Evolutionary conservation across 2,113 vertebrate genomes (phyloP), one percentile per base, ranked within the genome.

Genomic region (Cynocephalus volans): DNA sequence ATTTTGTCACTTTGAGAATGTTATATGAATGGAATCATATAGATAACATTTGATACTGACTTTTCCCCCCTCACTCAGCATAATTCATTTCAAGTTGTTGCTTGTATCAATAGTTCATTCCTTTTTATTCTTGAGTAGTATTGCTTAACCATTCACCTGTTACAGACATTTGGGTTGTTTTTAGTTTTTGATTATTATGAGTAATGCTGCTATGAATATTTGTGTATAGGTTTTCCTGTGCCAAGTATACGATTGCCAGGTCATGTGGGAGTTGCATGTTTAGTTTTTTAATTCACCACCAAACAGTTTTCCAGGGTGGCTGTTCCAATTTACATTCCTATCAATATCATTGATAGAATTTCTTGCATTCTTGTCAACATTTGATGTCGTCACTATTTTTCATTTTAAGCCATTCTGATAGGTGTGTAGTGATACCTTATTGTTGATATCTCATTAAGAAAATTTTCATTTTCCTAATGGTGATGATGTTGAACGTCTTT

Each of bases 381-480:
- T 62, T 96, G 58, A 67, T 75, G 26, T 82, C 50, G 14, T 21
- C n/a, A 24, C 52, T n/a, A 54, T 95, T 77, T 89, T 77, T 81
- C 36, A 48, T 93, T 77, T 82, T 82, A 82, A 77, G 69, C 31
- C 60, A 52, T 76, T 80, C 65, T 91, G 67, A 81, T 58, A 67
- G 26, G 14, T 81, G 60, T 52, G 76, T 69, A 75, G 56, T 41
- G 41, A 69, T 67, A 67, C 8, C 31, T 73, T 52, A 56, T 9
- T 48, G 56, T 92, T 23, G 45, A 33, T 72, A 79, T 23, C 41
- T 76, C 58, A n/a, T 87, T 88, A 79, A 93, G 56, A 56, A 85
- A 94, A 95, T 76, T 84, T 65, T 10, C 31, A 73, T 84, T 95
- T 88, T 84, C 76, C 8, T 93, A 84, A 79, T 65, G 62, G 23